Evolutionary conservation across 2,797 vertebrate genomes (phyloP).

Genomic region (Huso huso): DNA sequence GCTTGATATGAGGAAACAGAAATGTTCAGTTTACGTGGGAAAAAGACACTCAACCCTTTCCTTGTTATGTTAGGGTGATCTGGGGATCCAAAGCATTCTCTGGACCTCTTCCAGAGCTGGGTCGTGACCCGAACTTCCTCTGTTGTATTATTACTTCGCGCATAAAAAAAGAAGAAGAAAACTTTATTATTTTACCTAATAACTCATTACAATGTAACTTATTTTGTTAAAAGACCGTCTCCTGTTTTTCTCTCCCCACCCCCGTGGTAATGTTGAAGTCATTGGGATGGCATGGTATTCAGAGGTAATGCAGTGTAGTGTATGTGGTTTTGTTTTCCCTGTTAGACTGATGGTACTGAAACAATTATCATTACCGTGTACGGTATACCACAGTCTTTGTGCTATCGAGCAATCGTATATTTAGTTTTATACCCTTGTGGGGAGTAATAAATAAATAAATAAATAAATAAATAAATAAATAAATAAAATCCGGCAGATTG

Average conservation of each 20-base stretch:
- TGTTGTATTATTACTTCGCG: slow-evolving; percentile 62
- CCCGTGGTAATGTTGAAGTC: neutral
- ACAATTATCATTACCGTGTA: neutral
- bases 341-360: no score
- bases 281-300: slow-evolving; percentile 32
- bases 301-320: slow-evolving; percentile 32
- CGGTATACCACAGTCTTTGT: neutral
- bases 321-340: slow-evolving; percentile 14
- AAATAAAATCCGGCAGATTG: neutral
- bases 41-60: slow-evolving; percentile 39
- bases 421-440: neutral
- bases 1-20: slow-evolving; percentile 43
- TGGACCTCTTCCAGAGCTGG: slow-evolving; percentile 68
- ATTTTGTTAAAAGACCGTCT: no score
- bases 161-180: slow-evolving; percentile 28
- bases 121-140: slow-evolving; percentile 68
- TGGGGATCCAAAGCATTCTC: slow-evolving; percentile 58
- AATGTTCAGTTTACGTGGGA: slow-evolving; percentile 42
- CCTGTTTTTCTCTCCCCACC: neutral
- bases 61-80: slow-evolving; percentile 59
- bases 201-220: no score
- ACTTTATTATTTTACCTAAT: neutral
- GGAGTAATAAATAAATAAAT: neutral
- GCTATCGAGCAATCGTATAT: neutral
- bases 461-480: no score